These are phyloP conservation scores for Otolemur garnettii DNA, from an alignment of 2,113 vertebrate species.

Conservation along the genomic window DNA sequence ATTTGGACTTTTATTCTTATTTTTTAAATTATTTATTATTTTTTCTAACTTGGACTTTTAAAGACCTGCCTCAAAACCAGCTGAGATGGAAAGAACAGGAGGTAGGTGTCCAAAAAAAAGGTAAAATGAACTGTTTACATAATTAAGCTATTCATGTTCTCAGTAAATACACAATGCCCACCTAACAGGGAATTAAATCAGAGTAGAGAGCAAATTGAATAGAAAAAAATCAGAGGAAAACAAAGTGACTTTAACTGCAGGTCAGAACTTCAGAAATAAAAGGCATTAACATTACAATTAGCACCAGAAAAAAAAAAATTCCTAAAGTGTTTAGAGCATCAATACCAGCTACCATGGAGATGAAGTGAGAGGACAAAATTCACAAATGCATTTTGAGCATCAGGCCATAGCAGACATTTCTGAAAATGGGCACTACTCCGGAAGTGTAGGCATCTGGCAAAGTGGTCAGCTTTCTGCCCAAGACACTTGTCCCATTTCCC, in stretches of 20 bases:
- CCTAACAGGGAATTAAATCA: not conserved
- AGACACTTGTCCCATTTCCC: not conserved
- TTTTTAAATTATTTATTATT: no score
- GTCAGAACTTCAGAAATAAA: conserved; percentile 28
- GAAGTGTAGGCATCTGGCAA: not conserved
- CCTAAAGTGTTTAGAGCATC: not conserved
- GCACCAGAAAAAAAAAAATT: not conserved
- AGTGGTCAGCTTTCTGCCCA: not conserved
- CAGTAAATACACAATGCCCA: not conserved
- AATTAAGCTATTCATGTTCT: not conserved
- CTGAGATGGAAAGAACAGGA: not conserved
- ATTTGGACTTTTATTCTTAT: not conserved
- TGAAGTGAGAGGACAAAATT: not conserved
- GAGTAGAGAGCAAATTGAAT: not conserved
- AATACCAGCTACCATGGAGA: conserved; percentile 2
- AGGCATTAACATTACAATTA: conserved; percentile 34
- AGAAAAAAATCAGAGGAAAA: not conserved
- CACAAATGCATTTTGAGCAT: conserved; percentile 25
- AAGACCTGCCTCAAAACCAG: not conserved
- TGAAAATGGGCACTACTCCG: not conserved
- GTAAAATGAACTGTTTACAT: not conserved
- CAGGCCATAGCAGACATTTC: not conserved
- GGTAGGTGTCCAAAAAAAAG: not conserved
- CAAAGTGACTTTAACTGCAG: conserved; percentile 6
- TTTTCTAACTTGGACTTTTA: not conserved